Evolutionary conservation across 2,797 vertebrate species (phyloP), one percentile per base, ranked within the genome.

Genomic region (Anguilla anguilla): DNA sequence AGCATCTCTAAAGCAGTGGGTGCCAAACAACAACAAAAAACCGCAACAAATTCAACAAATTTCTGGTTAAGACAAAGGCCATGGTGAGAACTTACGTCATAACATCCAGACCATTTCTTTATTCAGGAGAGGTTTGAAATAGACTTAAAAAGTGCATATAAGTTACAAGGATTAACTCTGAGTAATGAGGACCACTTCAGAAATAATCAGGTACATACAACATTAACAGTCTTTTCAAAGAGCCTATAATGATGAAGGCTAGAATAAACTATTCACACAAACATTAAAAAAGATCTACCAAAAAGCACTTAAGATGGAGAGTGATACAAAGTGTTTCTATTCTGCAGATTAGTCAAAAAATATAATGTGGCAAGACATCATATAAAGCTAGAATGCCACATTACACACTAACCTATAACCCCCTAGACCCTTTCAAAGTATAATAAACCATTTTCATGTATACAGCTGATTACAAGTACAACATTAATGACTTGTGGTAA

Each of bases 331-430:
- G 87, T 89, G 92, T 92, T 92, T 93, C 91, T 46, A 46, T 93
- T 91, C 92, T 92, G 89, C 57, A 84, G 10, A 0, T 1, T 85
- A 88, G 85, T 89, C 49, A 72, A 67, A 90, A 90, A 57, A 85
- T 87, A 87, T 93, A 92, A 91, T 94, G 91, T 93, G 92, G 88
- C 90, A 90, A 84, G 88, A 90, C 92, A 92, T 91, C 92, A 91
- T 91, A 93, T 86, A 90, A 92, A 91, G 91, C 74, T 89, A 91
- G 92, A 94, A 94, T 95, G 93, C 94, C 92, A 94, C 91, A 90
- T 94, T 89, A 89, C 93, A 93, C 91, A 88, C 91, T 69, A 46
- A 25, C 39, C 22, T 39, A 86, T 90, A 91, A 86, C 25, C 90
- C 90, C 89, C 85, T 31, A 19, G 6, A 83, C 46, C 53, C 59